These are phyloP conservation scores for Rhipidura dahli DNA, from an alignment of 2,113 vertebrate genomes.

Conservation along the genomic window DNA sequence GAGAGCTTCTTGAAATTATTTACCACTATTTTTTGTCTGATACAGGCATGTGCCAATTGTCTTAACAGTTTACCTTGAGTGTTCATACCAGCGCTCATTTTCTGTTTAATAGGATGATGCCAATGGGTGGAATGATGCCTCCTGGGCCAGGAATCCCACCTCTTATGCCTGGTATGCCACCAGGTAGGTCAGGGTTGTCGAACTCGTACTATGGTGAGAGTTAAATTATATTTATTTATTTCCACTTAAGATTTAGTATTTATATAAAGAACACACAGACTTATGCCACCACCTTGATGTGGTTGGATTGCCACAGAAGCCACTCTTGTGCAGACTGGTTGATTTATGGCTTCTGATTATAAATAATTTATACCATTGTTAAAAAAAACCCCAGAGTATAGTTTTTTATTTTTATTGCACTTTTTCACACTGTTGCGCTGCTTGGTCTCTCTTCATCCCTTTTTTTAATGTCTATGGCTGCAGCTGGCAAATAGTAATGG, in stretches of 20 bases:
- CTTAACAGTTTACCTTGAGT: background rate
- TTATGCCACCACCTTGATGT: background rate
- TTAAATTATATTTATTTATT: constrained; percentile 4
- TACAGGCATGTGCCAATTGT: background rate
- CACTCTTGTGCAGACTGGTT: background rate
- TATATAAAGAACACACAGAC: background rate
- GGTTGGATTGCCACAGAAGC: background rate
- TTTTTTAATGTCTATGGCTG: background rate
- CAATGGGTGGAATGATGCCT: constrained; percentile 91
- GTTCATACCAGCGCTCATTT: background rate
- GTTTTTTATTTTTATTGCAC: background rate
- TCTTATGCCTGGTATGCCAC: constrained; percentile 81
- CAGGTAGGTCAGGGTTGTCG: constrained; percentile 74
- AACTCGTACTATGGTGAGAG: constrained; percentile 32
- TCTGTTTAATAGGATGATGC: constrained; percentile 82
- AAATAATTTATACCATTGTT: background rate
- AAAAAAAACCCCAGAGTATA: background rate
- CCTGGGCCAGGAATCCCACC: constrained; percentile 85
- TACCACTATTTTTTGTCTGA: background rate
- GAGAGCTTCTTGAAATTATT: background rate
- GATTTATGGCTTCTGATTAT: background rate
- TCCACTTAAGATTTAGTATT: background rate
- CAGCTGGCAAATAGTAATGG: background rate
- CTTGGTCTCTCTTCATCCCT: background rate
- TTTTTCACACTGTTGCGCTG: background rate